These are phyloP conservation scores for Orchesella flavescens DNA, from an alignment of 2,888 invertebrate genomes.

Conservation along the genomic window DNA sequence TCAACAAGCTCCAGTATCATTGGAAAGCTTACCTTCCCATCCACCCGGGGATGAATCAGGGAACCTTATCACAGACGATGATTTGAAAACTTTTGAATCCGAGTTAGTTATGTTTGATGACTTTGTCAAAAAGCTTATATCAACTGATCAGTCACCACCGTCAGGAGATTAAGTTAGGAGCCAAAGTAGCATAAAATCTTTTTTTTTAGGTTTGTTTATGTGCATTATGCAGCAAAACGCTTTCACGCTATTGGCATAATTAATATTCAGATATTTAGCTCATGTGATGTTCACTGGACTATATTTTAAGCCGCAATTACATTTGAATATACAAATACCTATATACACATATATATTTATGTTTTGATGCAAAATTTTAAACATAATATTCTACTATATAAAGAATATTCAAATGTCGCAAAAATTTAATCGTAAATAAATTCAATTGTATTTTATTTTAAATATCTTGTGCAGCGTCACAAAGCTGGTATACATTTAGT, in stretches of 20 bases:
- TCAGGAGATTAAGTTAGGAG: slow-evolving; percentile 35
- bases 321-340: background rate
- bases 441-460: background rate
- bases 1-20: slow-evolving; percentile 80
- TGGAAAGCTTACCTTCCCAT: slow-evolving; percentile 54
- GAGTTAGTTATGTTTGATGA: slow-evolving; percentile 85
- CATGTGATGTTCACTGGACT: slow-evolving; percentile 16
- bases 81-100: slow-evolving; percentile 84
- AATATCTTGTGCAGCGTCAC: slow-evolving; percentile 8
- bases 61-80: slow-evolving; percentile 74
- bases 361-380: background rate
- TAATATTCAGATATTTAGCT: background rate
- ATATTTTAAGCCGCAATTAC: slow-evolving; percentile 9
- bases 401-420: background rate
- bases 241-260: slow-evolving; percentile 3
- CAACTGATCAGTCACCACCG: slow-evolving; percentile 42
- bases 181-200: slow-evolving; percentile 18
- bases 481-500: slow-evolving; percentile 17
- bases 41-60: slow-evolving; percentile 47
- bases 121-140: slow-evolving; percentile 74
- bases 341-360: slow-evolving; percentile 6
- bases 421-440: too few species aligned
- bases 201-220: slow-evolving; percentile 33
- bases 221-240: slow-evolving; percentile 22
- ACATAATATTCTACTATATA: background rate